Evolutionary conservation across 1,140 invertebrate species (phyloP).

Genomic region (Drosophila triauraria): DNA sequence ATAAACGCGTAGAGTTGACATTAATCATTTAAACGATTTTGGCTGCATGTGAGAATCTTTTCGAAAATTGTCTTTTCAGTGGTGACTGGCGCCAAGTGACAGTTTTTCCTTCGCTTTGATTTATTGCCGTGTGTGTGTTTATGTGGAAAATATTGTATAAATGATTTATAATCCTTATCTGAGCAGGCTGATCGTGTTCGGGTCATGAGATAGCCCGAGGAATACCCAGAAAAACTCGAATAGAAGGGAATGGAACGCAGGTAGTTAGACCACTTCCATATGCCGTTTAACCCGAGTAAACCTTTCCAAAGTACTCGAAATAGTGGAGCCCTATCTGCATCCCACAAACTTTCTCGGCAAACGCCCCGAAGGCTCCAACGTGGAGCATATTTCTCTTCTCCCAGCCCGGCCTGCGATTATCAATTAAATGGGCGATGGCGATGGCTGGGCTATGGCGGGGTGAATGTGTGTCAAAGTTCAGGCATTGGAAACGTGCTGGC

Average conservation of each 20-base stretch:
- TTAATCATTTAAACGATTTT: conserved; percentile 72
- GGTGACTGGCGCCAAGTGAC: conserved; percentile 78
- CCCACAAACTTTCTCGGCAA: conserved; percentile 62
- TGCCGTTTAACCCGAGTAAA: conserved; percentile 38
- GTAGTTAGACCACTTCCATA: conserved; percentile 39
- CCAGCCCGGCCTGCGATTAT: conserved; percentile 68
- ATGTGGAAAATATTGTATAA: conserved; percentile 77
- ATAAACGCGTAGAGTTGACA: conserved; percentile 70
- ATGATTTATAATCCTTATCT: conserved; percentile 84
- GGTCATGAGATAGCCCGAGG: conserved; percentile 54
- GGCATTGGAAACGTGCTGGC: conserved; percentile 76
- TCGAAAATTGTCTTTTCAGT: conserved; percentile 49
- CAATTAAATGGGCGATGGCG: conserved; percentile 55
- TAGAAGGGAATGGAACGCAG: conserved; percentile 28
- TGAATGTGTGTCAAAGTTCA: conserved; percentile 82
- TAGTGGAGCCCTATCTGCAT: conserved; percentile 29
- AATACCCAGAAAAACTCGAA: neutral
- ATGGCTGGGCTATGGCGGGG: conserved; percentile 16
- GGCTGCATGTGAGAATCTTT: conserved; percentile 70
- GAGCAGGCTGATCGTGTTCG: conserved; percentile 67
- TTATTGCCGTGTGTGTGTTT: conserved; percentile 65
- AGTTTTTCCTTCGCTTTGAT: conserved; percentile 69
- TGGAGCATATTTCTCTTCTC: conserved; percentile 70
- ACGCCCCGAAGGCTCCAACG: conserved; percentile 73
- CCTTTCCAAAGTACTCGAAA: conserved; percentile 28